A percentile compares a stretch with the other conserved stretches of the same genome.
These are phyloP conservation scores for Geodia barretti DNA, from an alignment of 37 sponge, comb jelly and placozoan genomes.

Conservation along the genomic window DNA sequence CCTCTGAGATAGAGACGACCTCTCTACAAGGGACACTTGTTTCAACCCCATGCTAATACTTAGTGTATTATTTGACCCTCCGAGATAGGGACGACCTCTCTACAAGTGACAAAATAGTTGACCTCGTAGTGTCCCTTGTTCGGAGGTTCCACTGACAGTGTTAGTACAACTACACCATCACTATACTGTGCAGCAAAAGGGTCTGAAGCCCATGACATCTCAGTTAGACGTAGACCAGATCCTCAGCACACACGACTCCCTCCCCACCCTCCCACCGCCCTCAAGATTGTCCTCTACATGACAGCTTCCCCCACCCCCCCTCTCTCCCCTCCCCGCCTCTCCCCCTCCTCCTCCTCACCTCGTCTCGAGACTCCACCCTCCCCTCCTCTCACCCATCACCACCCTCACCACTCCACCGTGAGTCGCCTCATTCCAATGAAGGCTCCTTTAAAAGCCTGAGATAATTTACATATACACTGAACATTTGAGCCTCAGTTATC, in stretches of 20 bases:
- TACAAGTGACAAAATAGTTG: too few relatives aligned
- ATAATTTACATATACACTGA: too few relatives aligned
- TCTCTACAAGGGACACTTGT: too few relatives aligned
- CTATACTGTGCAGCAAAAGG: slow-evolving; percentile 41
- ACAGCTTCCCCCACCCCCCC: slow-evolving; percentile 2
- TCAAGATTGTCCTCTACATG: slow-evolving; percentile 30
- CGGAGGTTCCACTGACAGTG: too few relatives aligned
- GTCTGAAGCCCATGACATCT: slow-evolving; percentile 20
- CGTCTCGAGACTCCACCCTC: slow-evolving; percentile 45
- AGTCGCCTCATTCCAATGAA: too few relatives aligned
- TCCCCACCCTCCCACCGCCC: slow-evolving; percentile 12
- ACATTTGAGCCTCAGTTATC: too few relatives aligned
- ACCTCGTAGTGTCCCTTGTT: too few relatives aligned
- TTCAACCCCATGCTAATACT: background rate
- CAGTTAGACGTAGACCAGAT: slow-evolving; percentile 45
- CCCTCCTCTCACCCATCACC: slow-evolving; percentile 9
- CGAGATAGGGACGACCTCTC: background rate
- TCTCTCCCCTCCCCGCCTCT: slow-evolving; percentile 39
- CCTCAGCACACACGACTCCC: slow-evolving; percentile 24
- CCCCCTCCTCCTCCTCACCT: slow-evolving; percentile 31
- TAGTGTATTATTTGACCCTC: background rate
- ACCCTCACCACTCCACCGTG: background rate
- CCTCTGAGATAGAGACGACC: too few relatives aligned
- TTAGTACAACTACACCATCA: too few relatives aligned
- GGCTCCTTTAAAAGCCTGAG: too few relatives aligned